A percentile compares a stretch with the other conserved stretches of the same genome.
Evolutionary conservation across 1,140 invertebrate genomes (phyloP).

Genomic region (Sesamia nonagrioides): DNA sequence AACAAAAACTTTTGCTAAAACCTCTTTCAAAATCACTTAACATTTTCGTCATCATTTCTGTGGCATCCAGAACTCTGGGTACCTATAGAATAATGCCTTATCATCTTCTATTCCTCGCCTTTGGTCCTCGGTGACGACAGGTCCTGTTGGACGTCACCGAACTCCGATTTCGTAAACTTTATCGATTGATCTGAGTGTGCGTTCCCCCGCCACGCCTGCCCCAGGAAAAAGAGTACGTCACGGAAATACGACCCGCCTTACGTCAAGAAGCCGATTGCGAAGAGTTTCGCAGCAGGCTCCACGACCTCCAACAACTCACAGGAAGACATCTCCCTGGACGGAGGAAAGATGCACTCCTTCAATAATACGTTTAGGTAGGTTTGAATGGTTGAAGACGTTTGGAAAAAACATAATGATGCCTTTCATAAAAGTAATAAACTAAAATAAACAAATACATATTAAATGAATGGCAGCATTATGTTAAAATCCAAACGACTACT

Average conservation of each 20-base stretch:
- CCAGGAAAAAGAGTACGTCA: conserved; percentile 94
- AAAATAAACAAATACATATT: too few relatives aligned
- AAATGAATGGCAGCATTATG: background rate
- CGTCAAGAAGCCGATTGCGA: conserved; percentile 93
- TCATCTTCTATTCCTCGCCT: conserved; percentile 34
- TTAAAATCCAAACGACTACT: background rate
- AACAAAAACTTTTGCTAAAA: background rate
- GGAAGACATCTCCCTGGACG: conserved; percentile 92
- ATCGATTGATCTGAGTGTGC: conserved; percentile 87
- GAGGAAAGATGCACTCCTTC: conserved; percentile 92
- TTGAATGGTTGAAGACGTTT: background rate
- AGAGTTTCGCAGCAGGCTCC: conserved; percentile 89
- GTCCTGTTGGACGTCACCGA: conserved; percentile 41
- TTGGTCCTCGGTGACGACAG: conserved; percentile 32
- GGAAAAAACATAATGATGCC: background rate
- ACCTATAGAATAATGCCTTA: too few relatives aligned
- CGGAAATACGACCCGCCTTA: conserved; percentile 95
- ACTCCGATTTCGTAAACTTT: conserved; percentile 74
- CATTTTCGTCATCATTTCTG: background rate
- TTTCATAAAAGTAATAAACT: too few relatives aligned
- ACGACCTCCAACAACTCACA: conserved; percentile 91
- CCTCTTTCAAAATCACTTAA: background rate
- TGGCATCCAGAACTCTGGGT: background rate
- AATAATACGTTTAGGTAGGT: conserved; percentile 94
- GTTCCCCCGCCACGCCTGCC: conserved; percentile 85